Conservation (phyloP, 2,113 vertebrate genomes). For the Asarcornis scutulata region DNA sequence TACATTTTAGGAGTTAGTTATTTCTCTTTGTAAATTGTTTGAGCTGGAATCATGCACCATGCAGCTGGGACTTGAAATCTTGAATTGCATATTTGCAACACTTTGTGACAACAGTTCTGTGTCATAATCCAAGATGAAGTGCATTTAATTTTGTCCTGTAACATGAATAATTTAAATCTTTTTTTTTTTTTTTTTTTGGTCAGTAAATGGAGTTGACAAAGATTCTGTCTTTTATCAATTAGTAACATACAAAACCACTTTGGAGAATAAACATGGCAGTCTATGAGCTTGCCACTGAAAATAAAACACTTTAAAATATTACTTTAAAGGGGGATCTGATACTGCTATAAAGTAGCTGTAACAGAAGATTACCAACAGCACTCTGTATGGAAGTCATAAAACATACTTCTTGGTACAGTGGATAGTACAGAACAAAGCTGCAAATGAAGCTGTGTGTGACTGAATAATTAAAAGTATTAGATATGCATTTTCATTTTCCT, state of each 20-base stretch:
- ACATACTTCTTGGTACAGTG: neutral
- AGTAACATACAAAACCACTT: neutral
- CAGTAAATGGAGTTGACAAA: neutral
- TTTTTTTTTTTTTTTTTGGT: neutral
- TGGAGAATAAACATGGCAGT: neutral
- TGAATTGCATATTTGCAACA: neutral
- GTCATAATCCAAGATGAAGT: neutral
- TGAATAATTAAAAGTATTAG: constrained; percentile 25
- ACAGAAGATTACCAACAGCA: neutral
- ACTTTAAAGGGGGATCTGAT: neutral
- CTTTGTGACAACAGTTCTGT: neutral
- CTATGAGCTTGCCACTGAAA: neutral
- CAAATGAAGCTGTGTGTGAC: neutral
- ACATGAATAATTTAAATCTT: neutral
- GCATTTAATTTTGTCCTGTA: neutral
- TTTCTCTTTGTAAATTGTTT: neutral
- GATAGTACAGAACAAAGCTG: neutral
- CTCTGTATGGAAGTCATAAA: neutral
- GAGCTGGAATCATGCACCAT: neutral
- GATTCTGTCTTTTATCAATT: neutral
- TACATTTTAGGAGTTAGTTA: neutral
- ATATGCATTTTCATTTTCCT: neutral
- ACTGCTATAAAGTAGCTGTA: neutral
- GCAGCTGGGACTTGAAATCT: neutral
- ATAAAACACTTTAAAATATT: neutral